A percentile compares a stretch with the other conserved stretches of the same genome.
These are phyloP conservation scores for Argentina silus DNA, from an alignment of 2,797 vertebrate genomes.

Conservation along the genomic window DNA sequence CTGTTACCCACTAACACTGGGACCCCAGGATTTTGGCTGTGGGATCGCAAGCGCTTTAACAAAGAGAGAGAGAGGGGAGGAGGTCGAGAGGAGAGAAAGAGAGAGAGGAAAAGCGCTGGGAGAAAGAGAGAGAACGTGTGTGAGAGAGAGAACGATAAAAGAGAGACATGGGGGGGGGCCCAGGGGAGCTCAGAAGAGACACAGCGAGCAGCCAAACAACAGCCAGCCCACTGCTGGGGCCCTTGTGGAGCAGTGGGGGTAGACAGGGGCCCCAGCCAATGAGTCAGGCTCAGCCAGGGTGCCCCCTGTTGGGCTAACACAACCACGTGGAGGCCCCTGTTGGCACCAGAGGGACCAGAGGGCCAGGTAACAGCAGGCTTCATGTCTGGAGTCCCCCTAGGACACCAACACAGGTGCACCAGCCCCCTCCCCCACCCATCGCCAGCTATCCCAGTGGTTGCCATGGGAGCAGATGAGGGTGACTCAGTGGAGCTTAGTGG, in stretches of 20 bases:
- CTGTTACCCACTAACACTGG: slow-evolving; percentile 1
- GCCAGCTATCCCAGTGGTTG: background rate
- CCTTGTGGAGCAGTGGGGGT: background rate
- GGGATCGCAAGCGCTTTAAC: background rate
- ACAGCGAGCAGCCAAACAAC: background rate
- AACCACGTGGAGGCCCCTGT: slow-evolving; percentile 7
- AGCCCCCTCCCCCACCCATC: background rate
- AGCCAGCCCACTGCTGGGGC: background rate
- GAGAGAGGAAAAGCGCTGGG: background rate
- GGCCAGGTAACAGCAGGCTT: slow-evolving; percentile 24
- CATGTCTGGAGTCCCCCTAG: slow-evolving; percentile 15
- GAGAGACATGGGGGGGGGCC: background rate
- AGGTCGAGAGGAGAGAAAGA: background rate
- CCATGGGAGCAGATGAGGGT: background rate
- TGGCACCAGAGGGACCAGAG: slow-evolving; percentile 4
- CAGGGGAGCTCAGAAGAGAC: background rate
- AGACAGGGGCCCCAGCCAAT: background rate
- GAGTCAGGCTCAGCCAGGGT: slow-evolving; percentile 3
- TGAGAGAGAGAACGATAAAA: background rate
- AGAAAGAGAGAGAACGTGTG: background rate
- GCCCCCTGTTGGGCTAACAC: slow-evolving; percentile 9
- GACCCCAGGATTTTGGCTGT: background rate
- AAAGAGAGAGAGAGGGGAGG: slow-evolving; percentile 1
- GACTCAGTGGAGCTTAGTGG: background rate
- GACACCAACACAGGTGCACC: background rate